Evolutionary conservation across 2,888 invertebrate genomes (phyloP).

Genomic region (Branchellion lobata): DNA sequence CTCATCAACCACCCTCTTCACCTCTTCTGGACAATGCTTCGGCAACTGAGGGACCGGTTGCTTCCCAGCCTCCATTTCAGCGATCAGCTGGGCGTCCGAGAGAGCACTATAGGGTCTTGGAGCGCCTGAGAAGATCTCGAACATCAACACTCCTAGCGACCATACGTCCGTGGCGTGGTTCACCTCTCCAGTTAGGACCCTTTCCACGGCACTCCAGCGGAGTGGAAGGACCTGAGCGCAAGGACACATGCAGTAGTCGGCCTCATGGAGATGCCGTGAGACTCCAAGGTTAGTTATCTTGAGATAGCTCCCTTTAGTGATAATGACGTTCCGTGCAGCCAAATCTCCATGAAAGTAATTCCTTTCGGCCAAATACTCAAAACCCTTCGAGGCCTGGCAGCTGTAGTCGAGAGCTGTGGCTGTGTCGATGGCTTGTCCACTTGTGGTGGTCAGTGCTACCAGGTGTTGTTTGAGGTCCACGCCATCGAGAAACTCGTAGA

Average conservation of each 20-base stretch:
- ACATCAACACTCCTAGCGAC: slow-evolving; percentile 51
- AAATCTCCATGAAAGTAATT: slow-evolving; percentile 38
- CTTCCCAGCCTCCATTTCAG: slow-evolving; percentile 13
- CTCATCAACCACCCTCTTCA: slow-evolving; percentile 5
- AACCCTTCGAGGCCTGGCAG: slow-evolving; percentile 28
- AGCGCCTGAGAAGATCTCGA: slow-evolving; percentile 52
- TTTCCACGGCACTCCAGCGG: slow-evolving; percentile 47
- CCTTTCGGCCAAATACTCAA: slow-evolving; percentile 36
- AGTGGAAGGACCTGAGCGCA: slow-evolving; percentile 29
- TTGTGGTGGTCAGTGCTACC: neutral
- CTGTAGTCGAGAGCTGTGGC: slow-evolving; percentile 33
- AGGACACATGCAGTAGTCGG: slow-evolving; percentile 28
- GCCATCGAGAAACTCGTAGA: slow-evolving; percentile 38
- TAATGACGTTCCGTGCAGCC: slow-evolving; percentile 31
- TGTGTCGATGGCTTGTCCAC: neutral
- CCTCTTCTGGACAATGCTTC: neutral
- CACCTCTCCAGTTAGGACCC: slow-evolving; percentile 51
- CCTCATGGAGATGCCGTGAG: slow-evolving; percentile 28
- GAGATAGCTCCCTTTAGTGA: neutral
- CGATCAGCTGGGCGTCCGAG: slow-evolving; percentile 48
- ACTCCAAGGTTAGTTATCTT: slow-evolving; percentile 38
- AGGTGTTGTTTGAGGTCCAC: slow-evolving; percentile 38
- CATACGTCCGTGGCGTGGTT: slow-evolving; percentile 51
- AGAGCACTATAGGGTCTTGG: slow-evolving; percentile 49
- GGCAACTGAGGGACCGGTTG: slow-evolving; percentile 21